These are phyloP conservation scores for Urocitellus parryii DNA, from an alignment of 2,113 vertebrate species.

Conservation along the genomic window DNA sequence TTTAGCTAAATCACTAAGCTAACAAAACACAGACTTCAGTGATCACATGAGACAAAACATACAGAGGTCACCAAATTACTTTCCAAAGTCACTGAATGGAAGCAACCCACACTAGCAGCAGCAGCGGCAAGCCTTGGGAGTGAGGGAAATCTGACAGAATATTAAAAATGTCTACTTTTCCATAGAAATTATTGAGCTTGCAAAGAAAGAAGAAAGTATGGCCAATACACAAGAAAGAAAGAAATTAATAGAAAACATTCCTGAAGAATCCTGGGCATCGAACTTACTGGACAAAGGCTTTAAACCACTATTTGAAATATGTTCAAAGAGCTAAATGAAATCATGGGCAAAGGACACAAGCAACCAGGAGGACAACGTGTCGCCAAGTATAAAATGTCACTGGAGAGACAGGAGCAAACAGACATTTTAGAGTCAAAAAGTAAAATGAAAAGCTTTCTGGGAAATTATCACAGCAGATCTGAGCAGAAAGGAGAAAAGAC, in stretches of 20 bases:
- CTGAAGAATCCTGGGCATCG: background rate
- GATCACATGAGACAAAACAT: background rate
- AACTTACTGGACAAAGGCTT: background rate
- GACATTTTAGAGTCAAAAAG: background rate
- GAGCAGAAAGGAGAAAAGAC: background rate
- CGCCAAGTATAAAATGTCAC: background rate
- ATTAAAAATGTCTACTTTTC: constrained; percentile 14
- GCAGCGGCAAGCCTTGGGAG: background rate
- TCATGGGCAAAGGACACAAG: background rate
- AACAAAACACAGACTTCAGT: background rate
- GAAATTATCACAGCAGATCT: background rate
- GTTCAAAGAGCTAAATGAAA: background rate
- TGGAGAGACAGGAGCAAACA: background rate
- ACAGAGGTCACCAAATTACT: background rate
- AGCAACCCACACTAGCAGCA: background rate
- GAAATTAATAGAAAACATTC: background rate
- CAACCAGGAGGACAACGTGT: background rate
- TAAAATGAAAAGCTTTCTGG: background rate
- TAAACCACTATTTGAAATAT: background rate
- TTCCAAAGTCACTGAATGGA: background rate
- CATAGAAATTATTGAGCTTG: background rate
- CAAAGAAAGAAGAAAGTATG: background rate
- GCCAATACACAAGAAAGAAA: background rate
- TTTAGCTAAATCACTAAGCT: background rate
- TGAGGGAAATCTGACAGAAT: background rate